Evolutionary conservation across 2,888 invertebrate species (phyloP).

Genomic region (Eupithecia abbreviata): DNA sequence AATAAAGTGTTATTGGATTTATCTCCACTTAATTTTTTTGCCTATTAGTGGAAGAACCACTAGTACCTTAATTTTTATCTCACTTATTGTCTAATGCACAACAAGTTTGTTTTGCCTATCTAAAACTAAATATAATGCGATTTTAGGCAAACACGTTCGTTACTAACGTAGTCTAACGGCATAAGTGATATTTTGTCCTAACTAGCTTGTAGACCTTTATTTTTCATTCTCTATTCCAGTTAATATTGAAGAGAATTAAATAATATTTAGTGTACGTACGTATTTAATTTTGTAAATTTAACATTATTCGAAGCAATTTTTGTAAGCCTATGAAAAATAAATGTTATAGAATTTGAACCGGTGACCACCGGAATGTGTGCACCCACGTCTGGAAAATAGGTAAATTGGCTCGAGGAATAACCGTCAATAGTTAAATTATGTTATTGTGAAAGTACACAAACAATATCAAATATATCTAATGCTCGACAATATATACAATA

Average conservation of each 20-base stretch:
- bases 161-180: no score
- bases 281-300: neutral
- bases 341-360: neutral
- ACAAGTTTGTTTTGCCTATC: no score
- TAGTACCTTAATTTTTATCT: no score
- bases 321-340: neutral
- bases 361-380: no score
- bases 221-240: neutral
- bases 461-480: neutral
- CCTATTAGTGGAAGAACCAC: no score
- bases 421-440: neutral
- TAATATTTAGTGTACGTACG: neutral
- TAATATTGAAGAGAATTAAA: neutral
- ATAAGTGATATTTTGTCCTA: no score
- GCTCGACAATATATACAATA: neutral
- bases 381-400: neutral
- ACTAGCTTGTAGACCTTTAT: neutral
- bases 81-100: no score
- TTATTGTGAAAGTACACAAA: neutral
- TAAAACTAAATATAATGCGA: no score
- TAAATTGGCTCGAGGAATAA: neutral
- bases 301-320: neutral
- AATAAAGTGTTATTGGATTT: no score
- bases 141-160: no score
- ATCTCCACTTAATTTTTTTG: no score